Conservation (phyloP, 2,797 vertebrate species). For the Steatocranus sp. region DNA sequence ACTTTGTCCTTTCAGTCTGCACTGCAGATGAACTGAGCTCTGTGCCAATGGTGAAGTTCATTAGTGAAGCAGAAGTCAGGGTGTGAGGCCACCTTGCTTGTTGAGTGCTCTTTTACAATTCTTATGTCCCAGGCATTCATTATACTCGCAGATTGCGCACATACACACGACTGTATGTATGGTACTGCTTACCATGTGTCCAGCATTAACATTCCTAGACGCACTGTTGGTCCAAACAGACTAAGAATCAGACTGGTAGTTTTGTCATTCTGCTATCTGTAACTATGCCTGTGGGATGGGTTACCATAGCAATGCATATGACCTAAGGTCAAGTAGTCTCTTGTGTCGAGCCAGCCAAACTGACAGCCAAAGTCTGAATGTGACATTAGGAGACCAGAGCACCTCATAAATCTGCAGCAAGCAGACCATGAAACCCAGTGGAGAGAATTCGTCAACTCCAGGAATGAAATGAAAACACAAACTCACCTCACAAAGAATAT, state of each 20-base stretch:
- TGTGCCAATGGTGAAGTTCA: conserved; percentile 55
- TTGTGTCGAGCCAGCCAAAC: conserved; percentile 47
- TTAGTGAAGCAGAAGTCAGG: conserved; percentile 62
- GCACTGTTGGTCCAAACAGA: conserved; percentile 22
- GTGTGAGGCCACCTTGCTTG: conserved; percentile 55
- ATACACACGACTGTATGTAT: background rate
- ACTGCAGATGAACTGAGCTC: conserved; percentile 46
- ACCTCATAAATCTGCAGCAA: conserved; percentile 54
- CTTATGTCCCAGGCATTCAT: conserved; percentile 36
- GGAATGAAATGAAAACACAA: conserved; percentile 37
- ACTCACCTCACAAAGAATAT: conserved; percentile 17
- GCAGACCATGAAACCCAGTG: conserved; percentile 45
- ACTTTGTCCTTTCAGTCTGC: conserved; percentile 54
- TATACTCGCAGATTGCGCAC: conserved; percentile 31
- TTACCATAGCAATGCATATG: conserved; percentile 63
- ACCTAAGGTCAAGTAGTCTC: conserved; percentile 65
- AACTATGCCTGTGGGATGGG: conserved; percentile 40
- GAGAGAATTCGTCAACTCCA: conserved; percentile 45
- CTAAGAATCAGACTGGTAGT: conserved; percentile 35
- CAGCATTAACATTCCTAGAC: conserved; percentile 1
- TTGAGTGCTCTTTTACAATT: conserved; percentile 38
- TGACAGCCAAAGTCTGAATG: conserved; percentile 58
- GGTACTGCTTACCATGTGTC: background rate
- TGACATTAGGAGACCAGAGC: conserved; percentile 57
- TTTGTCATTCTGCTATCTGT: conserved; percentile 55